Evolutionary conservation across 2,113 vertebrate species (phyloP).

Genomic region (Hiodon tergisus): DNA sequence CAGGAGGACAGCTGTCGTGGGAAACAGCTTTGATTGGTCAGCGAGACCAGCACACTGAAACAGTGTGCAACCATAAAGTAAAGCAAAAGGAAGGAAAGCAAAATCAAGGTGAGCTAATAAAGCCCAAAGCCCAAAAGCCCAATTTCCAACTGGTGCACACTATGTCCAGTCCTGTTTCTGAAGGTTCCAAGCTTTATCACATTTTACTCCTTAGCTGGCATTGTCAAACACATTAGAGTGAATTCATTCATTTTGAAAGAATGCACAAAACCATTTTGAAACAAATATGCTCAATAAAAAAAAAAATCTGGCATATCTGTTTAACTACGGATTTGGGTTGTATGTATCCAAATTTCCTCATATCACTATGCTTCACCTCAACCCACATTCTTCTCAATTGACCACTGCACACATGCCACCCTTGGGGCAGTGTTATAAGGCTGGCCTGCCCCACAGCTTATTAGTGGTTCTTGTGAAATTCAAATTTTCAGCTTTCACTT

Average conservation of each 20-base stretch:
- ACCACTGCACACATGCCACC: not conserved
- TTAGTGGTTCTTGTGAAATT: conserved; percentile 24
- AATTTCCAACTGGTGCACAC: not conserved
- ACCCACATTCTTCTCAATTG: conserved; percentile 1
- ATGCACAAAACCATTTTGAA: not conserved
- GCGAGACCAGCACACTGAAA: not conserved
- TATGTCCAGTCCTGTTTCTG: not conserved
- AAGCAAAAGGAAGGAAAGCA: not conserved
- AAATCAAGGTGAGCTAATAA: not conserved
- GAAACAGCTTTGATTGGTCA: not conserved
- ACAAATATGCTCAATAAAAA: not conserved
- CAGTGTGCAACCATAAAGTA: not conserved
- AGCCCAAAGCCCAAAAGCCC: too few species aligned
- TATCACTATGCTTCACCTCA: not conserved
- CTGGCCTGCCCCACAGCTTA: conserved; percentile 11
- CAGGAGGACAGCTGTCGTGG: not conserved
- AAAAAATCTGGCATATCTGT: not conserved
- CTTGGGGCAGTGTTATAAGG: conserved; percentile 13
- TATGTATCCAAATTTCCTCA: not conserved
- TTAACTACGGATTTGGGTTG: not conserved
- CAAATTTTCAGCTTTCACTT: conserved; percentile 5
- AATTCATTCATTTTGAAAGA: not conserved
- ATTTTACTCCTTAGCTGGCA: not conserved
- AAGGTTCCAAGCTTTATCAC: not conserved
- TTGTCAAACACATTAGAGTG: not conserved